phyloP scores from a whole-genome alignment of 2,888 invertebrate genomes.

The Apocheima hispidaria region DNA sequence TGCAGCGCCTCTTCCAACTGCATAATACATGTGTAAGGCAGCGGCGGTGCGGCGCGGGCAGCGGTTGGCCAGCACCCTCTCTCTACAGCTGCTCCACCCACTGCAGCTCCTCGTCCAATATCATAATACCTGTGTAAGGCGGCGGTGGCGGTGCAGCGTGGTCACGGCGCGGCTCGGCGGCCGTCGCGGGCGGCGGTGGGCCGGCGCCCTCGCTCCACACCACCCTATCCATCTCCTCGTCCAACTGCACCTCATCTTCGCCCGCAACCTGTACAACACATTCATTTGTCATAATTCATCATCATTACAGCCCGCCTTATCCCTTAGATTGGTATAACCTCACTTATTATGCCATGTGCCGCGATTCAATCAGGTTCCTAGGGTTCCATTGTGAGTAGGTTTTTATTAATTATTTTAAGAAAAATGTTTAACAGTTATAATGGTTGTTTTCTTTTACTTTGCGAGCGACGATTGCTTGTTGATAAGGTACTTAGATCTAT shows the following conservation, averaged over 20 bases:
- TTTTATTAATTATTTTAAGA: too few species aligned
- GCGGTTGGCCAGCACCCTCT: too few species aligned
- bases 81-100: too few species aligned
- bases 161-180: conserved; percentile 62
- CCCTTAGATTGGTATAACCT: background rate
- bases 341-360: background rate
- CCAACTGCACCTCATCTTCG: conserved; percentile 89
- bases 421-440: too few species aligned
- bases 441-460: too few species aligned
- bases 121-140: conserved; percentile 32
- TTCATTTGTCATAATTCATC: background rate
- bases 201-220: conserved; percentile 88
- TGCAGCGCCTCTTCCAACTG: conserved; percentile 95
- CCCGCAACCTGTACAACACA: conserved; percentile 55
- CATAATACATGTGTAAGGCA: too few species aligned
- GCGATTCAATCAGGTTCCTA: too few species aligned
- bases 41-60: too few species aligned
- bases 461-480: too few species aligned
- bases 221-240: conserved; percentile 96
- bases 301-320: background rate
- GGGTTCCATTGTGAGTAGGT: too few species aligned
- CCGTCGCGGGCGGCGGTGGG: conserved; percentile 81
- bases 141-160: conserved; percentile 39
- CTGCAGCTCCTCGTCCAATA: too few species aligned
- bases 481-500: too few species aligned